Conservation (phyloP, 2,797 vertebrate genomes). For the Hylomyscus alleni region DNA sequence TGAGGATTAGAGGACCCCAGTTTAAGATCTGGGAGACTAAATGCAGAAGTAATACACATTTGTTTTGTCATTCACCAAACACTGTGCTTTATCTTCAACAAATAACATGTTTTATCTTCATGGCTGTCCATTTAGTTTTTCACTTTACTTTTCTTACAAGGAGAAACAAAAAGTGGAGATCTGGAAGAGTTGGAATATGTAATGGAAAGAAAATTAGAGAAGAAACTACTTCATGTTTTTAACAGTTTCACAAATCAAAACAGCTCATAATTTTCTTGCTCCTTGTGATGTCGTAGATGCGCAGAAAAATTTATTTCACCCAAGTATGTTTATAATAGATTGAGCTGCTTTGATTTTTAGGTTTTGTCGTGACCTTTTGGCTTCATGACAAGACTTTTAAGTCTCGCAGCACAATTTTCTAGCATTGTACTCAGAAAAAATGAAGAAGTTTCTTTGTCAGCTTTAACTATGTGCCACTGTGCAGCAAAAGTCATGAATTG, state of each 20-base stretch:
- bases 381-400: constrained; percentile 65
- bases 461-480: constrained; percentile 58
- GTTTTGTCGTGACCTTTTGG: constrained; percentile 66
- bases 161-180: neutral
- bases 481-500: constrained; percentile 58
- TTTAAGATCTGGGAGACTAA: constrained; percentile 45
- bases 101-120: neutral
- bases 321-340: constrained; percentile 51
- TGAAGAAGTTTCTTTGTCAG: constrained; percentile 52
- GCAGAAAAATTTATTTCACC: constrained; percentile 60
- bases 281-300: constrained; percentile 7
- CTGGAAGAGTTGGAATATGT: neutral
- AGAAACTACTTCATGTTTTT: neutral
- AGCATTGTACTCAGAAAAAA: constrained; percentile 33
- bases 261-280: constrained; percentile 25
- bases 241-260: constrained; percentile 49
- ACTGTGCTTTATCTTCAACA: neutral
- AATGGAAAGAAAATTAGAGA: neutral
- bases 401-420: constrained; percentile 50
- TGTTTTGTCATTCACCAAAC: constrained; percentile 7
- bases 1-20: neutral
- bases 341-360: constrained; percentile 50
- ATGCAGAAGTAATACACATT: neutral
- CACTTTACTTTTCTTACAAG: neutral
- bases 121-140: neutral